Evolutionary conservation across 2,113 vertebrate genomes (phyloP).

Genomic region (Hystrix cristata): DNA sequence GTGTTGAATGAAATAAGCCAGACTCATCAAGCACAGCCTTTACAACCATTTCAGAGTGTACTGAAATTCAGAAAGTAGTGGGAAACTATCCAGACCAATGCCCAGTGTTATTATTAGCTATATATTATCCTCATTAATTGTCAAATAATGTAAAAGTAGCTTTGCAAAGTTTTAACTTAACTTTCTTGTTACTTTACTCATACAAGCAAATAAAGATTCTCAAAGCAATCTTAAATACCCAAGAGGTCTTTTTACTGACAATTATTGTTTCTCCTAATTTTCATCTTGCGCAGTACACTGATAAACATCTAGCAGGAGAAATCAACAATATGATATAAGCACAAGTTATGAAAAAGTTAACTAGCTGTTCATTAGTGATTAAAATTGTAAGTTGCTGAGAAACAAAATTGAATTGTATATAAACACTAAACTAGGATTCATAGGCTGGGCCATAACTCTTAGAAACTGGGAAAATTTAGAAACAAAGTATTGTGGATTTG

Average conservation of each 20-base stretch:
- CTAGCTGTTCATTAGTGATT: background rate
- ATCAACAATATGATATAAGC: background rate
- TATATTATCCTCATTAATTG: conserved; percentile 8
- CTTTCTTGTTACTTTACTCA: background rate
- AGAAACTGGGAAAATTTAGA: background rate
- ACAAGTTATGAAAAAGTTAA: background rate
- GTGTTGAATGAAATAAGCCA: background rate
- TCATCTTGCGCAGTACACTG: background rate
- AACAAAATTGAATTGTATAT: background rate
- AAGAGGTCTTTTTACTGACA: background rate
- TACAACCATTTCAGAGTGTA: background rate
- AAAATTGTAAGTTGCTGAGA: conserved; percentile 24
- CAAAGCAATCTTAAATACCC: background rate
- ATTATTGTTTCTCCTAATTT: background rate
- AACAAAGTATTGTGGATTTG: background rate
- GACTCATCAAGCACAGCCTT: background rate
- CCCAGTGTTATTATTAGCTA: background rate
- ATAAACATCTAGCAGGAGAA: background rate
- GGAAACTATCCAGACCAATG: background rate
- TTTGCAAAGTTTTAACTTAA: background rate
- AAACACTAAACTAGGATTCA: background rate
- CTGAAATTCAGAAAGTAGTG: background rate
- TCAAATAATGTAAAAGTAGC: conserved; percentile 33
- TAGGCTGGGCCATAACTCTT: background rate
- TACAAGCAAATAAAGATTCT: background rate